Conservation (phyloP, 1,140 invertebrate genomes). For the Geopemphigus sp. region DNA sequence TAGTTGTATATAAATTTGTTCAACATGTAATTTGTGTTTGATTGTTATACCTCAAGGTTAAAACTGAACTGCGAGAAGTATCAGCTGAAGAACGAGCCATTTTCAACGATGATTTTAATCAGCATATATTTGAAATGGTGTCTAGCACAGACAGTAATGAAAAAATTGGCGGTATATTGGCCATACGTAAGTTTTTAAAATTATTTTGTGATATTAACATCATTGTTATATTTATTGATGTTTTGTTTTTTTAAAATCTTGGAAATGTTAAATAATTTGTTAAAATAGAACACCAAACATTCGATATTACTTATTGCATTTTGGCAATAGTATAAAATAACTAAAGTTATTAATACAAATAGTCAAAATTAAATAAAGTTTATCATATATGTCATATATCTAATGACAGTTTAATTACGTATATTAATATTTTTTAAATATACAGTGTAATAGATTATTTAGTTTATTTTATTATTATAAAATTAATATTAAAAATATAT, state of each 20-base stretch:
- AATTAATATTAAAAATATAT: too few species aligned
- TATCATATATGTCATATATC: too few species aligned
- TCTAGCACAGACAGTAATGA: slow-evolving; percentile 88
- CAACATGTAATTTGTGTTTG: neutral
- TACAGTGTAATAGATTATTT: neutral
- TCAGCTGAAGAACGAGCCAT: slow-evolving; percentile 84
- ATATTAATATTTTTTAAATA: too few species aligned
- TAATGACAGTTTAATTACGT: too few species aligned
- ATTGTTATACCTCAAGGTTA: slow-evolving; percentile 56
- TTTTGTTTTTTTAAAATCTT: neutral
- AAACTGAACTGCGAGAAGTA: slow-evolving; percentile 86
- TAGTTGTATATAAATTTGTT: neutral
- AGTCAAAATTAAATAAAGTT: too few species aligned
- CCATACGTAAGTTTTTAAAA: slow-evolving; percentile 70
- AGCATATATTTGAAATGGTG: slow-evolving; percentile 95
- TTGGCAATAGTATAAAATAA: neutral
- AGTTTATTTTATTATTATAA: neutral
- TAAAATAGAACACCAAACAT: neutral
- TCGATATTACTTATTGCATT: neutral
- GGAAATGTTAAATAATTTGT: neutral
- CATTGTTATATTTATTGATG: too few species aligned
- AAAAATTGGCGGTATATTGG: slow-evolving; percentile 91
- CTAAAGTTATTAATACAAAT: neutral
- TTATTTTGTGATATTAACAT: too few species aligned
- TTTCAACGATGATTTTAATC: slow-evolving; percentile 94